These are phyloP conservation scores for Torymus aiolomorphi DNA, from an alignment of 2,888 invertebrate genomes.

Conservation along the genomic window DNA sequence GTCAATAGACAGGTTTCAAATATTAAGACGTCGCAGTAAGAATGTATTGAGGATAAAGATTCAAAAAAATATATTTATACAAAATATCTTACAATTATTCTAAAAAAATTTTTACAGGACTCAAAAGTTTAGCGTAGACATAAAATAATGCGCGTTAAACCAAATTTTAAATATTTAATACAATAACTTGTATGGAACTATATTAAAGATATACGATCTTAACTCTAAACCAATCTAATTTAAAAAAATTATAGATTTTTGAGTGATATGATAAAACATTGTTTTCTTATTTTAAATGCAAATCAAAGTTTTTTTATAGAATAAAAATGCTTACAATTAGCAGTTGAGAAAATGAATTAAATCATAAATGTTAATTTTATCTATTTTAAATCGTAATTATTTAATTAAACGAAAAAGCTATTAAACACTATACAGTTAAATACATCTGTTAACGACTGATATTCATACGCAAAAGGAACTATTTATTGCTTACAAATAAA, in stretches of 20 bases:
- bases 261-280: no score
- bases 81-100: constrained; percentile 11
- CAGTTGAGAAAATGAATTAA: no score
- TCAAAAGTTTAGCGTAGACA: no score
- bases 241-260: not conserved
- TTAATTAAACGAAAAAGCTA: constrained; percentile 1
- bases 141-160: no score
- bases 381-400: not conserved
- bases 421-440: constrained; percentile 22
- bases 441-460: constrained; percentile 33
- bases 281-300: no score
- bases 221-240: not conserved
- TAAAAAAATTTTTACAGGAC: no score
- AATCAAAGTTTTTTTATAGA: constrained; percentile 6
- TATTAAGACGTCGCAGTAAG: no score
- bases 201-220: not conserved
- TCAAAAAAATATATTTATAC: constrained; percentile 16
- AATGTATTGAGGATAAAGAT: constrained; percentile 13
- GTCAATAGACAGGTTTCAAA: not conserved
- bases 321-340: not conserved
- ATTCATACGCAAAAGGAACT: constrained; percentile 28
- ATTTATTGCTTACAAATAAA: constrained; percentile 27
- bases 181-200: no score
- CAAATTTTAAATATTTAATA: no score
- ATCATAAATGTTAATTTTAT: no score